These are phyloP conservation scores for Macrosiphum euphorbiae DNA, from an alignment of 2,888 invertebrate genomes.

Conservation along the genomic window DNA sequence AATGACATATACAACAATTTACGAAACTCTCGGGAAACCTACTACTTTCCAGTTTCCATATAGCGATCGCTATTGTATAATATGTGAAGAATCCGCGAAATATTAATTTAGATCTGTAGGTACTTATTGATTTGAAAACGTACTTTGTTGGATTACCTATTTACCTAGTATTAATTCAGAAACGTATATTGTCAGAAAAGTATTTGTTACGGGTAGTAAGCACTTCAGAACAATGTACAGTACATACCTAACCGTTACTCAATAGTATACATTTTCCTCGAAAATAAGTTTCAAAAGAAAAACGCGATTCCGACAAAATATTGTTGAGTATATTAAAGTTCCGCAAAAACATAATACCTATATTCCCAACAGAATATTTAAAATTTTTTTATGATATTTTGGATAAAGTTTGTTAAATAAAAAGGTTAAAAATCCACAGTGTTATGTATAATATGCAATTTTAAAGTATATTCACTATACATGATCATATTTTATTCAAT, in stretches of 20 bases:
- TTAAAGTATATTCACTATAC: background rate
- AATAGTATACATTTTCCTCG: background rate
- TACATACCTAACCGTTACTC: background rate
- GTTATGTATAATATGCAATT: background rate
- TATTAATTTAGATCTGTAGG: too few species aligned
- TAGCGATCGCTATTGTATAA: too few species aligned
- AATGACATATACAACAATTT: too few species aligned
- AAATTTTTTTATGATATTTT: too few species aligned
- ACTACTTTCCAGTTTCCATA: too few species aligned
- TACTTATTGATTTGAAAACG: background rate
- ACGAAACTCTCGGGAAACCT: too few species aligned
- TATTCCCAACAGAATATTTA: background rate
- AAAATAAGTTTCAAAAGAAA: background rate
- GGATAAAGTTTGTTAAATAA: too few species aligned
- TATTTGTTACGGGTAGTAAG: background rate
- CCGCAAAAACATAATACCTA: background rate
- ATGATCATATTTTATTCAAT: background rate
- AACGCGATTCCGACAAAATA: background rate
- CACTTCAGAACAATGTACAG: background rate
- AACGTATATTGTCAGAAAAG: background rate
- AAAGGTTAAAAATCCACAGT: background rate
- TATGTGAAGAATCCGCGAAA: too few species aligned
- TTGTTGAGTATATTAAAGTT: background rate
- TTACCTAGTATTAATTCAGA: background rate
- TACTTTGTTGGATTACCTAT: background rate